Evolutionary conservation across 2,797 vertebrate species (phyloP), one percentile per base, ranked within the genome.

Genomic region (Calcarius lapponicus): DNA sequence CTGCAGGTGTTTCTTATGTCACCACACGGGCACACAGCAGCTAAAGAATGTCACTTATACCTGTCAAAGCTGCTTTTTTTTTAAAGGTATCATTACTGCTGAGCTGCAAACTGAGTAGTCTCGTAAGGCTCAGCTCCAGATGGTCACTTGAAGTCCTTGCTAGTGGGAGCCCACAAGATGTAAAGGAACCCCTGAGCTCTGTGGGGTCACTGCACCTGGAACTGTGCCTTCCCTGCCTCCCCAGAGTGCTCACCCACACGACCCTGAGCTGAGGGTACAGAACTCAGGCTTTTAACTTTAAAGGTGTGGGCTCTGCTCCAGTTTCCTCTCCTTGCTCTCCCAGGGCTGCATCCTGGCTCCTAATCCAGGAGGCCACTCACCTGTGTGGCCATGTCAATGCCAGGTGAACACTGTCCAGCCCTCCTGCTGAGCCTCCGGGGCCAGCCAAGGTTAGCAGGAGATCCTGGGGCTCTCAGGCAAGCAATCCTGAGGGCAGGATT

Each of bases 291-390:
- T 73, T 76, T 31, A 10, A 20, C 19, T 47, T 43, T 21, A 21
- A 48, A 36, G 3, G 2, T 0, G 1, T 11, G 26, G 26, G 19
- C 19, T 72, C 25, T 40, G 43, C 10, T 36, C 3, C 22, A 11
- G 1, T 29, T 67, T 51, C 29, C 21, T 25, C 17, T 40, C 58
- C 45, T 29, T 22, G 34, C 2, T 16, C 12, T 17, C 13, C 13
- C 6, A 5, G 0, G 7, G 73, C 57, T 25, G 17, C 4, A 18
- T 29, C 38, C 43, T 28, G 58, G 29, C n/a, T 71, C 38, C 19
- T 2, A 1, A 9, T 20, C 65, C 7, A 1, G 51, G 36, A 8
- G 20, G 34, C n/a, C 40, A 20, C 18, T 18, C 0, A 0, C 2
- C 50, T 26, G 8, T 3, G 1, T 7, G 34, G 15, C 61, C 1